Percentiles rank a stretch among this genome's conserved stretches.
These are phyloP conservation scores for Vulpes lagopus DNA, from an alignment of 2,113 vertebrate genomes.

Conservation along the genomic window DNA sequence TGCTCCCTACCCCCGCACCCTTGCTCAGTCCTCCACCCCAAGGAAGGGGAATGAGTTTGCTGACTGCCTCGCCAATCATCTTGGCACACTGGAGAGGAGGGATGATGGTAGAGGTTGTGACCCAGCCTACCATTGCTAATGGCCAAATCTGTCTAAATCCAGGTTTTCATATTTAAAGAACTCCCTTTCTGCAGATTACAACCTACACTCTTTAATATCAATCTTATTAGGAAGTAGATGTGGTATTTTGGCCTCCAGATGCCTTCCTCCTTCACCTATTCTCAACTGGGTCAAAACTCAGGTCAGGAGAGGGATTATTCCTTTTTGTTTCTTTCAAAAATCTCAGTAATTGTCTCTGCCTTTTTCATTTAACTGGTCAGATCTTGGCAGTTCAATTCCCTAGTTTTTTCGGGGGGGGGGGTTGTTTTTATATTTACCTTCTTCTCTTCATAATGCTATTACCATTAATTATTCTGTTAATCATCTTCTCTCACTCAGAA, in stretches of 20 bases:
- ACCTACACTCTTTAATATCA: not conserved
- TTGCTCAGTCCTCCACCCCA: not conserved
- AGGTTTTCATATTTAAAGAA: not conserved
- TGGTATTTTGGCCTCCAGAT: not conserved
- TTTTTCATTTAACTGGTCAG: not conserved
- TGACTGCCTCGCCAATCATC: not conserved
- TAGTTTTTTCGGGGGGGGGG: not conserved
- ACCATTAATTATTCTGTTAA: not conserved
- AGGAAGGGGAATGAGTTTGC: rapidly evolving
- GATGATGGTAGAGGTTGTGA: not conserved
- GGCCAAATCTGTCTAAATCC: not conserved
- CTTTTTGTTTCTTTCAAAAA: not conserved
- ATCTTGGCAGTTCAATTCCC: not conserved
- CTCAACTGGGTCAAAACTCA: not conserved
- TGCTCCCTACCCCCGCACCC: rapidly evolving
- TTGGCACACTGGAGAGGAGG: rapidly evolving
- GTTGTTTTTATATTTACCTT: not conserved
- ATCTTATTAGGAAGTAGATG: not conserved
- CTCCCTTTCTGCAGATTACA: not conserved
- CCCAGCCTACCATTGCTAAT: not conserved
- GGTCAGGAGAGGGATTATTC: not conserved
- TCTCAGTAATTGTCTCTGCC: not conserved
- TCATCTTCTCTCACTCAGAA: not conserved
- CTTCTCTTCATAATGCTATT: not conserved
- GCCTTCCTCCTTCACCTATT: not conserved